Evolutionary conservation across 2,113 vertebrate genomes (phyloP).

Genomic region (Myotis davidii): DNA sequence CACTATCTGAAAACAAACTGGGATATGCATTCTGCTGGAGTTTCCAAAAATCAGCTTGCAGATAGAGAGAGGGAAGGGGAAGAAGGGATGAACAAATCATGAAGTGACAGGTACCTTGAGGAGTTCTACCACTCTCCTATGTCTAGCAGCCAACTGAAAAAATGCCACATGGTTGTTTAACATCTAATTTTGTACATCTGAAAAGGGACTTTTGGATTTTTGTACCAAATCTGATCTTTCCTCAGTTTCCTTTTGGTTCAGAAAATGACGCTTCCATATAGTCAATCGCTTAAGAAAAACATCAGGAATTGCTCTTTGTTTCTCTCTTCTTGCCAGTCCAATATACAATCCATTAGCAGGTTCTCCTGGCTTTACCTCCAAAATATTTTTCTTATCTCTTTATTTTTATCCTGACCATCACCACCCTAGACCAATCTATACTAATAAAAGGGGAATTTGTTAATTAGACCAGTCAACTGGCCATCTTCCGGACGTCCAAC

Average conservation of each 20-base stretch:
- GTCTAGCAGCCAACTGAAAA: neutral
- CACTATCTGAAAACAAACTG: neutral
- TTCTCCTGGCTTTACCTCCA: neutral
- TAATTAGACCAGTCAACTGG: no score
- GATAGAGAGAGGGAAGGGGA: neutral
- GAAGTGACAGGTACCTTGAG: neutral
- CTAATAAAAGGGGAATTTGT: neutral
- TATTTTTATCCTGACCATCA: neutral
- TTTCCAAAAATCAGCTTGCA: neutral
- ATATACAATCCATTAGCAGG: neutral
- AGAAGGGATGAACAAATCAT: neutral
- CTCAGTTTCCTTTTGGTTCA: neutral
- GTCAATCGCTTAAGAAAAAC: neutral
- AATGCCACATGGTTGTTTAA: neutral
- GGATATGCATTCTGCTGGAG: neutral
- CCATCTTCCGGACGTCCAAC: no score
- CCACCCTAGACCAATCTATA: neutral
- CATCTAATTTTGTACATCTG: neutral
- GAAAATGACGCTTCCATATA: neutral
- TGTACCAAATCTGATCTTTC: neutral
- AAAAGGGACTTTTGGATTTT: neutral
- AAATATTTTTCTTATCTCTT: neutral
- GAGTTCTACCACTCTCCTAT: neutral
- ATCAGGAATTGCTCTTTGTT: neutral
- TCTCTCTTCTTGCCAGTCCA: neutral